Base-by-base conservation (phyloP, 2,797 vertebrate genomes). In the Neostethus bicornis region DNA sequence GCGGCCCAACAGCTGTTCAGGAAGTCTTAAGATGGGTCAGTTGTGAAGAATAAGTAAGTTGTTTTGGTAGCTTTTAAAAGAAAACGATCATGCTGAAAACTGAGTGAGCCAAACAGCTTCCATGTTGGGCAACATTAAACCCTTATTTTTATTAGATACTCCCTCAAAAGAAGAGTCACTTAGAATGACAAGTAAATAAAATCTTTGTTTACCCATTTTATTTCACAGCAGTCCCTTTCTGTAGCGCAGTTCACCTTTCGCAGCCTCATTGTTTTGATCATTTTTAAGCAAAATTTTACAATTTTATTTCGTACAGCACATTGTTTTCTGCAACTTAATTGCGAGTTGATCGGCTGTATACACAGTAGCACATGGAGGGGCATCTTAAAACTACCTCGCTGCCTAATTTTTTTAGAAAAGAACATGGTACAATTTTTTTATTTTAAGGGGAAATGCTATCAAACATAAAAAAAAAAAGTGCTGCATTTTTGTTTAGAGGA, bases 1-100 rank as follows among this genome's bases (percentile, higher is more conserved):
- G 78, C 62, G 82, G 67, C 73, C 79, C 80, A 74, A 85, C 87
- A 83, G 67, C 52, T 75, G 81, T 65, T 70, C 14, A 42, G 75
- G 77, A 74, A 64, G 58, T 50, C 67, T 41, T 59, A 73, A 72
- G 31, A 58, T 61, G 75, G 58, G 62, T 60, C 47, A 59, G 51
- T 70, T 60, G 51, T 75, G 69, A 73, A 61, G 57, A 59, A 66
- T 26, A 50, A 54, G 58, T 58, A 42, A 6, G 11, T 38, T 60
- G 52, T 37, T 35, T 63, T 52, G 35, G 46, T 66, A 60, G 70
- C 49, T 58, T 25, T 60, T 14, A 24, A n/a, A 66, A 56, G 57
- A 59, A 19, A 41, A 59, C 54, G 60, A 53, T 66, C 34, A 32
- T n/a, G n/a, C 11, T 21, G 13, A 19, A 24, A 21, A 23, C 26